These are phyloP conservation scores for Hypocryptadius cinnamomeus DNA, from an alignment of 2,113 vertebrate species.

Conservation along the genomic window DNA sequence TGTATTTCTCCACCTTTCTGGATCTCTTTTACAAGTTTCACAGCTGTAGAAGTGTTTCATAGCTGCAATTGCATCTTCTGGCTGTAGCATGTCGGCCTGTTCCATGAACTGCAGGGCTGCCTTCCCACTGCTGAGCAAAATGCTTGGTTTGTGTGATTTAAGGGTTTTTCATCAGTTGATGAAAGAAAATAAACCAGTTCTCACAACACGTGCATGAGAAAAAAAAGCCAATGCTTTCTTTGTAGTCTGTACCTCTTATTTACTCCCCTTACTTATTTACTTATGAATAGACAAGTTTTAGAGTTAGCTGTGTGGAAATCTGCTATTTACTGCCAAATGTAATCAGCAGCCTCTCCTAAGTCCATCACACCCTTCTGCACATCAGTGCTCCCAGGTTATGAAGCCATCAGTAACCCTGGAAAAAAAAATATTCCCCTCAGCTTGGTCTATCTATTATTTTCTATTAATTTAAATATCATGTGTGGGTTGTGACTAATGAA, in stretches of 20 bases:
- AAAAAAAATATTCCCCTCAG: neutral
- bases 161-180: neutral
- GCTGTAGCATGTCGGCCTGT: neutral
- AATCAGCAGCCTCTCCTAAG: neutral
- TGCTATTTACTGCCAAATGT: neutral
- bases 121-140: neutral
- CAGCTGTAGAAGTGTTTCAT: neutral
- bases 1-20: neutral
- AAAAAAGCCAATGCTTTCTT: neutral
- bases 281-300: neutral
- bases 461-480: neutral
- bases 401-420: neutral
- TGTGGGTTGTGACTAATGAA: neutral
- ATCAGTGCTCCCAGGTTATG: neutral
- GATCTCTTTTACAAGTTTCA: neutral
- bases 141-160: neutral
- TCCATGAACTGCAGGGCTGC: neutral
- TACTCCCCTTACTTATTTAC: neutral
- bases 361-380: neutral
- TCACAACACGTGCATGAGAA: neutral
- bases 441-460: neutral
- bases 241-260: neutral
- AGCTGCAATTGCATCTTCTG: neutral
- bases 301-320: neutral
- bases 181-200: neutral